Evolutionary conservation across 2,888 invertebrate genomes (phyloP).

Genomic region (Heteromurus nitidus): DNA sequence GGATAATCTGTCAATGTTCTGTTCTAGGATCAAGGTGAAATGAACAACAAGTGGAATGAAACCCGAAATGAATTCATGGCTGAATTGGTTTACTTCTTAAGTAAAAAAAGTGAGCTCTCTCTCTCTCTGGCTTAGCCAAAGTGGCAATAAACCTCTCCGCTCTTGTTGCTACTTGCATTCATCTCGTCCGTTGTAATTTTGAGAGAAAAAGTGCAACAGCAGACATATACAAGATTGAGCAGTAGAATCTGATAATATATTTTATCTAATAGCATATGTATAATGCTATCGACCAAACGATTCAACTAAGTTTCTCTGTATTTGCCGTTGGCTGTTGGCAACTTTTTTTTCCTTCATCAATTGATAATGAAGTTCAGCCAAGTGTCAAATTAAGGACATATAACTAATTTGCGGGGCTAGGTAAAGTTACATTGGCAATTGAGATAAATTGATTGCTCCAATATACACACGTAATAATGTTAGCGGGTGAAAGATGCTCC

Average conservation of each 20-base stretch:
- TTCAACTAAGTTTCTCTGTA: too few relatives aligned
- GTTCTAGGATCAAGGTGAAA: conserved; percentile 1
- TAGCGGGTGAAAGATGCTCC: background rate
- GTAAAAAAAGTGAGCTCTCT: too few relatives aligned
- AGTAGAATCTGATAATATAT: too few relatives aligned
- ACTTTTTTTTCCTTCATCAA: conserved; percentile 21
- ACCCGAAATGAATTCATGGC: background rate
- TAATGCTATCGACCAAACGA: too few relatives aligned
- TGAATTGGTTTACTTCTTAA: background rate
- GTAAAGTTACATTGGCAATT: conserved; percentile 30
- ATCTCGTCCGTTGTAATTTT: background rate
- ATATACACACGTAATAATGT: background rate
- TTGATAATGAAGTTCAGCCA: conserved; percentile 42
- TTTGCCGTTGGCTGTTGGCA: conserved; percentile 21
- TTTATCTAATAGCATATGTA: too few relatives aligned
- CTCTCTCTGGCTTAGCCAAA: background rate
- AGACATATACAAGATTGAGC: background rate
- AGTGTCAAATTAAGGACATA: conserved; percentile 37
- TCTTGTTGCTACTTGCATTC: background rate
- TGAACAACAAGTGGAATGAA: conserved; percentile 24
- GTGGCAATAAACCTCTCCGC: background rate
- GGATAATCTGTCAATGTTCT: background rate
- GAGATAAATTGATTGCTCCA: conserved; percentile 43
- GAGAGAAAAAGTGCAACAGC: conserved; percentile 8
- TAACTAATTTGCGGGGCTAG: conserved; percentile 44